Percentiles rank a stretch among this genome's conserved stretches.
These are phyloP conservation scores for Aramus guarauna DNA, from an alignment of 2,113 vertebrate species.

Conservation along the genomic window DNA sequence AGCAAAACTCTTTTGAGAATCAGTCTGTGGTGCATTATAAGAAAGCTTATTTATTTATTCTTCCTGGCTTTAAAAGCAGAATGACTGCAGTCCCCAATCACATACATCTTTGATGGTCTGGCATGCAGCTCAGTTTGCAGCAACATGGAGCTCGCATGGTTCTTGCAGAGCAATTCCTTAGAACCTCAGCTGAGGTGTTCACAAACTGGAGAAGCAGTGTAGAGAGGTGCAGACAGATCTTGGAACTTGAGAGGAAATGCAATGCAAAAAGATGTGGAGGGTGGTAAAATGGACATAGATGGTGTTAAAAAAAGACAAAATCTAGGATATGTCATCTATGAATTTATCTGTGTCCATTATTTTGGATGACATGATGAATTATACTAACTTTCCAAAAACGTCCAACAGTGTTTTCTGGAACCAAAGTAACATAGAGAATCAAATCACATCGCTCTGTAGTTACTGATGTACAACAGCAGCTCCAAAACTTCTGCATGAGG, in stretches of 20 bases:
- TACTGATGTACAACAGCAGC: not conserved
- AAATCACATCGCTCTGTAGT: not conserved
- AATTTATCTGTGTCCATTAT: not conserved
- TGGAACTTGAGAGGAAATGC: not conserved
- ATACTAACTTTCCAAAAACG: not conserved
- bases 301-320: not conserved
- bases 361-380: not conserved
- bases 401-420: not conserved
- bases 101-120: not conserved
- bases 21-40: not conserved
- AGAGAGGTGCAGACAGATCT: not conserved
- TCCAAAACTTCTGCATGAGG: not conserved
- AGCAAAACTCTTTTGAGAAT: not conserved
- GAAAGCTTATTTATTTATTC: not conserved
- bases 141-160: not conserved
- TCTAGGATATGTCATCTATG: not conserved
- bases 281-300: not conserved
- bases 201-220: not conserved
- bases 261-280: not conserved
- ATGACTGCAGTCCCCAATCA: not conserved
- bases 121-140: not conserved
- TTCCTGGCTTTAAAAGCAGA: not conserved
- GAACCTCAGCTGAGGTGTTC: not conserved
- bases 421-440: not conserved
- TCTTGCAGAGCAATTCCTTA: not conserved